Evolutionary conservation across 2,888 invertebrate genomes (phyloP), one percentile per base, ranked within the genome.

Genomic region (Drosophila gaucha): DNA sequence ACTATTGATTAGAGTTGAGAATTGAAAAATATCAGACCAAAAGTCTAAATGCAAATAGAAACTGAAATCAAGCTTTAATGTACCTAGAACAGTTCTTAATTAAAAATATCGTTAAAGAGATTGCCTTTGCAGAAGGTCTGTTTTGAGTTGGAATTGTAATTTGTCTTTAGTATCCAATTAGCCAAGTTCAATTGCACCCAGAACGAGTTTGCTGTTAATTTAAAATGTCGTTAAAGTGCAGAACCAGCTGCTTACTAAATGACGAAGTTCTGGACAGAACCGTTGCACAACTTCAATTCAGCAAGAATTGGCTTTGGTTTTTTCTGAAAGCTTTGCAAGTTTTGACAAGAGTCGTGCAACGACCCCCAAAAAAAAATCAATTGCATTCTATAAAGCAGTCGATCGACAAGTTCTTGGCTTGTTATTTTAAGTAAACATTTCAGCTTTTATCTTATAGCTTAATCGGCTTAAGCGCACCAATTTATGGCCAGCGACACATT

Each of bases 341-440:
- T 46, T 54, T 43, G 33, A 33, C 8, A 22, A n/a, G n/a, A n/a
- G n/a, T n/a, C n/a, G n/a, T n/a, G n/a, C n/a, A n/a, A n/a, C n/a
- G n/a, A n/a, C n/a, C n/a, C n/a, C n/a, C n/a, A n/a, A n/a, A n/a
- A n/a, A n/a, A n/a, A n/a, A n/a, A n/a, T n/a, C n/a, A n/a, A n/a
- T n/a, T n/a, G 26, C 14, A 24, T 43, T 10, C n/a, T 14, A 35
- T 10, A 18, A 28, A 54, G 55, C 35, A 59, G 47, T 74, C 38
- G 51, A 44, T 28, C 6, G 8, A 49, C 55, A 47, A 57, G 56
- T 74, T 75, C 49, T 62, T 35, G 46, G 24, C 41, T 28, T 10
- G 9, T 39, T 24, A 36, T 47, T 47, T 47, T 33, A 6, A 26
- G 30, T 20, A 51, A 67, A 16, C 16, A 38, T 14, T 41, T 26